Evolutionary conservation across 2,888 invertebrate genomes (phyloP).

Genomic region (Drosophila neoperkinsi): DNA sequence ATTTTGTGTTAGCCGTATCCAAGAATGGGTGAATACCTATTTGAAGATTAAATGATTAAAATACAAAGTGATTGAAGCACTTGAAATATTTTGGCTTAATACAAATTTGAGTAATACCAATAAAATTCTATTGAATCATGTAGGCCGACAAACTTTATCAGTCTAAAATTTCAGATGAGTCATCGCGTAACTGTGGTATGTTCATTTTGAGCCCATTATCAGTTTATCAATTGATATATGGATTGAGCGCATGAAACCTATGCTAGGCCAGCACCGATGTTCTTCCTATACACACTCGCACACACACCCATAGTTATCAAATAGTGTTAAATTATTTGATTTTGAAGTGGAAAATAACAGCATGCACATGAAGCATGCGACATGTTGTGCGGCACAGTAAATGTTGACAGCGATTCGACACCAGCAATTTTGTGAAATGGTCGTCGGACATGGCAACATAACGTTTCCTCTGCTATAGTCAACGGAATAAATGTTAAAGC

Average conservation of each 20-base stretch:
- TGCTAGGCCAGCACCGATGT: background rate
- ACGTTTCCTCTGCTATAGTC: conserved; percentile 44
- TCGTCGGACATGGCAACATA: conserved; percentile 2
- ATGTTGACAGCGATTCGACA: conserved; percentile 63
- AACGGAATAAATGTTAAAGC: conserved; percentile 52
- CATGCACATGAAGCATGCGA: conserved; percentile 53
- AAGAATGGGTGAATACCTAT: background rate
- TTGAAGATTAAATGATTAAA: background rate
- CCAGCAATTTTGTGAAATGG: conserved; percentile 14
- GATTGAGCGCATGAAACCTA: background rate
- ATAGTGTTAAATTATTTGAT: conserved; percentile 11
- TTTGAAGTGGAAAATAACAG: background rate
- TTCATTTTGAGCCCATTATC: conserved; percentile 37
- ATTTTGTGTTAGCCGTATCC: background rate
- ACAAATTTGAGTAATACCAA: conserved; percentile 8
- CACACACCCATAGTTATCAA: background rate
- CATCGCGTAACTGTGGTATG: conserved; percentile 37
- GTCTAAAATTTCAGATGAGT: conserved; percentile 16
- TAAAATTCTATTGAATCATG: conserved; percentile 17
- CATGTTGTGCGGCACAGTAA: conserved; percentile 28
- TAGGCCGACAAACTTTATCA: conserved; percentile 1
- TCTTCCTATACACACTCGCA: background rate
- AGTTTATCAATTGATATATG: conserved; percentile 39
- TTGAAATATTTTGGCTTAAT: conserved; percentile 4
- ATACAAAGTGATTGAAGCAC: conserved; percentile 6